Evolutionary conservation across 2,113 vertebrate genomes (phyloP).

Genomic region (Otus sunia): DNA sequence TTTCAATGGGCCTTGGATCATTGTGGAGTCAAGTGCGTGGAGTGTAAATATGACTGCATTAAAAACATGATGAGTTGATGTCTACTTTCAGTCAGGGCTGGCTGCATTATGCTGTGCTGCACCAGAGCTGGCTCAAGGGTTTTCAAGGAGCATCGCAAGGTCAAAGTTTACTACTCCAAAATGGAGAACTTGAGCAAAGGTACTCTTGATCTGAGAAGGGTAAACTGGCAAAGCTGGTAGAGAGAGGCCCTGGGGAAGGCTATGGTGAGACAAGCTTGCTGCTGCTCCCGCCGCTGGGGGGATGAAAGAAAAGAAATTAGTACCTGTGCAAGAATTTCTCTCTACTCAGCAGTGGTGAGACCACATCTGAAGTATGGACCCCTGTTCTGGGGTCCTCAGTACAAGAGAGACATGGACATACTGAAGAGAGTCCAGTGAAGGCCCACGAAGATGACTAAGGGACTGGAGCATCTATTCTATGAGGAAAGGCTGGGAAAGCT

Average conservation of each 20-base stretch:
- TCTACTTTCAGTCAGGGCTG: not conserved
- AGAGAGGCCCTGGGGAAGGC: not conserved
- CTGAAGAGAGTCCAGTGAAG: not conserved
- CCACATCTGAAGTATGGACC: not conserved
- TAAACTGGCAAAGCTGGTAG: not conserved
- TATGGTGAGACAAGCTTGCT: not conserved
- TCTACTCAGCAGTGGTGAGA: not conserved
- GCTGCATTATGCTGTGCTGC: not conserved
- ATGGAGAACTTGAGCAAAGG: not conserved
- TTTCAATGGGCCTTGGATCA: constrained; percentile 22
- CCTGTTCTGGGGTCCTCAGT: not conserved
- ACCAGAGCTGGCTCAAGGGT: not conserved
- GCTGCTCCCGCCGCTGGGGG: not conserved
- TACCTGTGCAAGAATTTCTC: not conserved
- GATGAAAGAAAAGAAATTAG: not conserved
- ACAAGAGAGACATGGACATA: no score
- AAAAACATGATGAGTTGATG: not conserved
- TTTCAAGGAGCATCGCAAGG: not conserved
- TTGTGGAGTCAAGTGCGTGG: rapidly evolving
- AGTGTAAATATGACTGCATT: not conserved
- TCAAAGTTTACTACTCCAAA: not conserved
- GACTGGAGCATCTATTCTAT: not conserved
- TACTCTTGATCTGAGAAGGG: not conserved
- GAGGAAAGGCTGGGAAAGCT: not conserved
- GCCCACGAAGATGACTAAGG: not conserved